Base-by-base conservation (phyloP, 2,888 invertebrate species). In the Xestia sexstrigata region DNA sequence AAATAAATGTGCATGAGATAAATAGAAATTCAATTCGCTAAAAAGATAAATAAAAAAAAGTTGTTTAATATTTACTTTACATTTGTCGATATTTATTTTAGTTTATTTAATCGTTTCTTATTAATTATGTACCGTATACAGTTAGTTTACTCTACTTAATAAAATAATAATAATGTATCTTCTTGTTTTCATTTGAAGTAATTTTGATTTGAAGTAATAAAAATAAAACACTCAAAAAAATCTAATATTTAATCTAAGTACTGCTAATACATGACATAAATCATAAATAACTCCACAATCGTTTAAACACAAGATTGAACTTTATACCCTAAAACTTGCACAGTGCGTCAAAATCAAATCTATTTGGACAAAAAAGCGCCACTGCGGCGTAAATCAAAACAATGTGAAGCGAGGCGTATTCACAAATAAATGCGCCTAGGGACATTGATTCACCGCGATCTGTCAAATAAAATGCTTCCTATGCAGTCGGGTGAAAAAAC, bases 391-490 rank as follows among this genome's bases (percentile, higher is more conserved):
- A 94, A 95, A 94, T 95, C 94, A 94, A 92, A 92, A 91, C 89
- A 93, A 92, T 93, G 92, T 86, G 90, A 90, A 92, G 84, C 91
- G 92, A 92, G 87, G 93, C 95, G 94, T 93, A 90, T 90, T 92
- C 91, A 91, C 94, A 95, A 95, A 96, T 95, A 95, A 95, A 95
- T 92, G 92, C 92, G 92, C 94, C 94, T 91, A 89, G 95, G 95
- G 95, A 93, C 92, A 80, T 91, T 92, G 93, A 94, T 93, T 94
- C 94, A 91, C 93, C 93, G 89, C 95, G 93, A 93, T 93, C 92
- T 92, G 91, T 93, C 94, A 94, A 94, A 95, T 92, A 94, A 94
- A 62, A 94, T 83, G 74, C 93, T 91, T 91, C 92, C 91, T 91
- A 93, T 92, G 88, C 79, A 78, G 82, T 82, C 70, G 74, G 70